Percentiles rank a stretch among this genome's conserved stretches.
Evolutionary conservation across 2,888 invertebrate genomes (phyloP).

Genomic region (Ochropacha duplaris): DNA sequence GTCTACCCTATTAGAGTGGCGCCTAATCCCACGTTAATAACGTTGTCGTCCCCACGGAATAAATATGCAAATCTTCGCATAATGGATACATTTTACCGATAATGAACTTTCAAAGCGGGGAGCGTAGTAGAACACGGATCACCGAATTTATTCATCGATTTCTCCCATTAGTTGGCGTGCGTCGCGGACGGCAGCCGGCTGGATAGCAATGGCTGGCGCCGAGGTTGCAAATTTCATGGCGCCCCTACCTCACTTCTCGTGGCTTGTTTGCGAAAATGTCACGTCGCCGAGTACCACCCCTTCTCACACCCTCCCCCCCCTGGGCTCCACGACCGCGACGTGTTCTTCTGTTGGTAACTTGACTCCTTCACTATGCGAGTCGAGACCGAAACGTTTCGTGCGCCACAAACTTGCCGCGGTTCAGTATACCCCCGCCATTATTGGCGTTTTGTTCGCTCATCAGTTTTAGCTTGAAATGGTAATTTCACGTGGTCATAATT

Average conservation of each 20-base stretch:
- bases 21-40: constrained; percentile 8
- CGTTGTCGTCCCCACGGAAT: constrained; percentile 8
- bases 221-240: constrained; percentile 59
- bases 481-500: neutral
- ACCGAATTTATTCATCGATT: constrained; percentile 64
- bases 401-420: constrained; percentile 39
- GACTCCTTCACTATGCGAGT: constrained; percentile 45
- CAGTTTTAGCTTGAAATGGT: constrained; percentile 8
- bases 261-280: constrained; percentile 75
- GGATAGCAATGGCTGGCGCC: constrained; percentile 46
- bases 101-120: constrained; percentile 35
- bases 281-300: constrained; percentile 53
- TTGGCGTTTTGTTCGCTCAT: constrained; percentile 31
- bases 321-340: constrained; percentile 41
- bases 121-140: constrained; percentile 31
- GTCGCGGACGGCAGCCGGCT: constrained; percentile 32
- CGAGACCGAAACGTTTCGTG: constrained; percentile 34
- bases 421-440: constrained; percentile 7
- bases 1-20: neutral
- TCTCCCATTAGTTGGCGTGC: constrained; percentile 46
- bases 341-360: constrained; percentile 58
- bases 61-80: constrained; percentile 21
- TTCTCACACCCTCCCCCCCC: constrained; percentile 25
- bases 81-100: constrained; percentile 33
- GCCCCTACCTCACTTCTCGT: constrained; percentile 47